Percentiles rank a stretch among this genome's conserved stretches.
phyloP scores from a whole-genome alignment of 1,140 invertebrate genomes.

The Drosophila quadrilineata region DNA sequence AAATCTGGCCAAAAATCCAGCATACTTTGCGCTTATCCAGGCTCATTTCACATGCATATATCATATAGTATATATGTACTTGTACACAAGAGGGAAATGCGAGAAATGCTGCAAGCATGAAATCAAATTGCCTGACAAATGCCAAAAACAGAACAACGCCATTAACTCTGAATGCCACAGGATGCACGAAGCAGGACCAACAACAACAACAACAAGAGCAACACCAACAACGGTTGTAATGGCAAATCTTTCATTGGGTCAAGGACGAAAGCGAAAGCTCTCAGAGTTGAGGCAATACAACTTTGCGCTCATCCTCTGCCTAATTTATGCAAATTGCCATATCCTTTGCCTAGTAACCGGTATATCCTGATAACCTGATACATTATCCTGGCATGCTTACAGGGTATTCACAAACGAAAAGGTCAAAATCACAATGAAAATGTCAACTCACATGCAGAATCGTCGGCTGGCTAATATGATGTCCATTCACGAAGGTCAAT shows the following conservation, averaged over 20 bases:
- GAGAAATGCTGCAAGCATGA: slow-evolving; percentile 7
- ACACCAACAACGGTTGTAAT: too few relatives aligned
- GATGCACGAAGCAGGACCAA: neutral
- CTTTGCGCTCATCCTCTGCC: neutral
- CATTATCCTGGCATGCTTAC: too few relatives aligned
- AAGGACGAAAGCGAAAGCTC: slow-evolving; percentile 18
- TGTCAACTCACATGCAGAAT: slow-evolving; percentile 88
- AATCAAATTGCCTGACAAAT: slow-evolving; percentile 37
- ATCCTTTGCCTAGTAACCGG: too few relatives aligned
- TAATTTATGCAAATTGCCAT: slow-evolving; percentile 13
- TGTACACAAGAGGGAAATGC: slow-evolving; percentile 16
- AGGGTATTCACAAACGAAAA: neutral
- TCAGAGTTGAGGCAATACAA: neutral
- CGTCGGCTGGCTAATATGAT: slow-evolving; percentile 95
- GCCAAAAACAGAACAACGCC: slow-evolving; percentile 1
- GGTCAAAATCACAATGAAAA: neutral
- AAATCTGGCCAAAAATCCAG: neutral
- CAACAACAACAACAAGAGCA: too few relatives aligned
- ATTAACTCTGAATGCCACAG: slow-evolving; percentile 4
- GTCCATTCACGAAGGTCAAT: slow-evolving; percentile 96
- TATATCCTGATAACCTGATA: too few relatives aligned
- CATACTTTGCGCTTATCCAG: neutral
- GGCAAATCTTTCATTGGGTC: slow-evolving; percentile 14
- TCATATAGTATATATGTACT: neutral
- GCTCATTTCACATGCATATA: slow-evolving; percentile 11